These are phyloP conservation scores for Drosophila crucigera DNA, from an alignment of 2,888 invertebrate genomes.

Conservation along the genomic window DNA sequence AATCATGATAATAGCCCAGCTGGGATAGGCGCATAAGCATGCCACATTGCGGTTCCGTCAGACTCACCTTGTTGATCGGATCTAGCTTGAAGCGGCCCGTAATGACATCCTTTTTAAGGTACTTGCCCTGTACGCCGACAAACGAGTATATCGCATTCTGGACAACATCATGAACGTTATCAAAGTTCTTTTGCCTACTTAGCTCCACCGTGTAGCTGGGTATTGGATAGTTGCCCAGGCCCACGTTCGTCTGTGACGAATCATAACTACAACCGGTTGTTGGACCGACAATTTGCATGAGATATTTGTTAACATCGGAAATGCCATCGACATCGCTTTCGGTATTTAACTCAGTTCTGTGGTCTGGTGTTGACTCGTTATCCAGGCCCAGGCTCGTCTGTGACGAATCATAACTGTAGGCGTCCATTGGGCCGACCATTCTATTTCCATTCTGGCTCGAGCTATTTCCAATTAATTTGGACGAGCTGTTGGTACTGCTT, in stretches of 20 bases:
- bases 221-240: constrained; percentile 1
- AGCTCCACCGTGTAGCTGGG: constrained; percentile 29
- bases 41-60: constrained; percentile 87
- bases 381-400: constrained; percentile 10
- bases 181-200: constrained; percentile 8
- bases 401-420: constrained; percentile 36
- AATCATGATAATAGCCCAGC: constrained; percentile 92
- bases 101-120: constrained; percentile 89
- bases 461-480: neutral
- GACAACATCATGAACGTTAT: constrained; percentile 86
- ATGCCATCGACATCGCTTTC: neutral
- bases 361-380: neutral
- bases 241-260: constrained; percentile 20
- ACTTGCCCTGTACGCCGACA: constrained; percentile 94
- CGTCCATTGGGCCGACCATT: neutral
- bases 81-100: constrained; percentile 88
- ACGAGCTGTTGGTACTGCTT: neutral
- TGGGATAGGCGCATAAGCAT: constrained; percentile 92
- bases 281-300: too few relatives aligned
- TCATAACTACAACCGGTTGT: constrained; percentile 30
- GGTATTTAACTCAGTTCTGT: neutral
- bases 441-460: constrained; percentile 1
- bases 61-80: constrained; percentile 85
- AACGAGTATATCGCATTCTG: constrained; percentile 94
- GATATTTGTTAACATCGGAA: neutral